Conservation (phyloP, 2,888 invertebrate species). For the Hipparchia sbordonii region DNA sequence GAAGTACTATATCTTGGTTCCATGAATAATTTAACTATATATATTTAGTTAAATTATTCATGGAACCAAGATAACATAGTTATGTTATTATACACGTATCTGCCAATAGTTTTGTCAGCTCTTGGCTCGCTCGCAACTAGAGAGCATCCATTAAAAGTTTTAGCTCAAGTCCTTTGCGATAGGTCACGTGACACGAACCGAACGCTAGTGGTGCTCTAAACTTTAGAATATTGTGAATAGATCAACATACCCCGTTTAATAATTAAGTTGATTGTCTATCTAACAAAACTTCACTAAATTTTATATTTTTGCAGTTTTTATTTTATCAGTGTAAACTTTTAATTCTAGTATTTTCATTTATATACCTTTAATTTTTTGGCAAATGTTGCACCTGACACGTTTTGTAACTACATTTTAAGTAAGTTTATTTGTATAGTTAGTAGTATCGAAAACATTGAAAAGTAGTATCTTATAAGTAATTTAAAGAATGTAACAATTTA, state of each 20-base stretch:
- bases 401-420: too few relatives aligned
- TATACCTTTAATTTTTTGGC: too few relatives aligned
- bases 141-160: constrained; percentile 44
- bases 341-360: too few relatives aligned
- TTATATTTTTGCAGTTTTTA: too few relatives aligned
- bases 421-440: too few relatives aligned
- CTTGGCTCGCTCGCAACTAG: constrained; percentile 33
- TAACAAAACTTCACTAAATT: not conserved
- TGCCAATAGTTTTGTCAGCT: constrained; percentile 19
- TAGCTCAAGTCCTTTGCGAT: constrained; percentile 35
- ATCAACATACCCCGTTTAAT: not conserved
- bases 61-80: not conserved
- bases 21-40: too few relatives aligned
- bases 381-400: too few relatives aligned
- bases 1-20: too few relatives aligned
- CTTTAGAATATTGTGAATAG: constrained; percentile 11
- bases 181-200: constrained; percentile 39
- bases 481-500: too few relatives aligned
- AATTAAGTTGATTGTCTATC: not conserved
- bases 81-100: constrained; percentile 9
- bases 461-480: too few relatives aligned
- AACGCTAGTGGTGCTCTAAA: constrained; percentile 8
- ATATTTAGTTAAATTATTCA: not conserved
- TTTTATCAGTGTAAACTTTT: too few relatives aligned
- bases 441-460: too few relatives aligned